Percentiles rank a stretch among this genome's conserved stretches.
phyloP scores from a whole-genome alignment of 2,888 invertebrate genomes.

The Cantharis lateralis region DNA sequence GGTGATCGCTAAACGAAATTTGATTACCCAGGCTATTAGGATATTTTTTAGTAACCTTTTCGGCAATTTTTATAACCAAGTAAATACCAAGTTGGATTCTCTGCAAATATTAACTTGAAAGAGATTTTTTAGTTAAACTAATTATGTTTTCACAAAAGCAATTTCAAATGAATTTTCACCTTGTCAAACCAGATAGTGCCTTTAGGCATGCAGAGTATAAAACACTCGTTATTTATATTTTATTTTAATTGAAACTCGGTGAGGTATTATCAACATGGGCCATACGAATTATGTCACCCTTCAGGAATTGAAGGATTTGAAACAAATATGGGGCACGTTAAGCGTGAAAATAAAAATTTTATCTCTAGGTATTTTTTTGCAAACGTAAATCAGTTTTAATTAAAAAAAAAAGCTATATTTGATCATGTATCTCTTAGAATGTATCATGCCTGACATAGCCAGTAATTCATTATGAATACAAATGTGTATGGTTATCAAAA shows the following conservation, averaged over 20 bases:
- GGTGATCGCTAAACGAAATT: neutral
- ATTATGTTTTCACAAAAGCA: neutral
- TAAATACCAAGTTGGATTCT: neutral
- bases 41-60: neutral
- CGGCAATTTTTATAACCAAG: neutral
- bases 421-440: neutral
- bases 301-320: neutral
- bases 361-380: neutral
- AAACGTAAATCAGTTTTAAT: neutral
- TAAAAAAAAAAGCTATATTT: neutral
- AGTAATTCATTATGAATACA: conserved; percentile 22
- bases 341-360: neutral
- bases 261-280: neutral
- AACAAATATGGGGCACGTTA: neutral
- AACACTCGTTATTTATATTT: neutral
- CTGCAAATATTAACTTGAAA: neutral
- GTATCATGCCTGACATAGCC: conserved; percentile 4
- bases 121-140: neutral
- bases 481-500: conserved; percentile 22
- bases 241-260: neutral
- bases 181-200: neutral
- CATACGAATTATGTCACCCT: neutral
- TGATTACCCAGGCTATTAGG: neutral
- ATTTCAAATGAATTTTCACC: neutral
- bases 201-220: neutral